These are phyloP conservation scores for Manis pentadactyla DNA, from an alignment of 2,797 vertebrate species.

Conservation along the genomic window DNA sequence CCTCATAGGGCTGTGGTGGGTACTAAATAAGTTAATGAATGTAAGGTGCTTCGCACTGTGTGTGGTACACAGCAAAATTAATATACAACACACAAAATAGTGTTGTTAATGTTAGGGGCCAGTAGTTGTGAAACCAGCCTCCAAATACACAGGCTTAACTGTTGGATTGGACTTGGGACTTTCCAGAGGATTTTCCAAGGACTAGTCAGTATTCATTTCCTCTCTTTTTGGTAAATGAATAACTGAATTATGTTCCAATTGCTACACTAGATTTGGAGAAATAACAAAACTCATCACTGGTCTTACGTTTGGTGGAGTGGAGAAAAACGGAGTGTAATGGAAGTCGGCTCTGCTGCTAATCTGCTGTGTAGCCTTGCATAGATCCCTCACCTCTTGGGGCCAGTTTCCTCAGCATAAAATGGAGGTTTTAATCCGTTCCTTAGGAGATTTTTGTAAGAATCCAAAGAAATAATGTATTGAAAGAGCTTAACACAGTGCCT, in stretches of 20 bases:
- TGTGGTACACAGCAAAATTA: background rate
- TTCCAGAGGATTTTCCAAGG: slow-evolving; percentile 68
- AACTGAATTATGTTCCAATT: background rate
- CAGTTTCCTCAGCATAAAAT: background rate
- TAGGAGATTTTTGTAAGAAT: background rate
- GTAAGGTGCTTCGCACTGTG: background rate
- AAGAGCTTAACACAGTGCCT: background rate
- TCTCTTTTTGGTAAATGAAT: slow-evolving; percentile 56
- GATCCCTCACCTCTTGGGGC: background rate
- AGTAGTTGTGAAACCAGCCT: slow-evolving; percentile 21
- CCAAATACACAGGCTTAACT: background rate
- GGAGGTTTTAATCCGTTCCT: background rate
- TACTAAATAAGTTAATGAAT: background rate
- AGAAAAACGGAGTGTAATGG: accelerated
- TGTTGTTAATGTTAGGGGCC: background rate
- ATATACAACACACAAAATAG: background rate
- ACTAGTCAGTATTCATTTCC: slow-evolving; percentile 54
- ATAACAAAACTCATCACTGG: background rate
- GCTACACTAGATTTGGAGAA: slow-evolving; percentile 44
- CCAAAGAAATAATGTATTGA: background rate
- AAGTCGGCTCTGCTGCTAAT: background rate
- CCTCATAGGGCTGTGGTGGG: background rate
- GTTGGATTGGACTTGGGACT: slow-evolving; percentile 41
- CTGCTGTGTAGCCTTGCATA: background rate
- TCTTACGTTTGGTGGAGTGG: background rate